Evolutionary conservation across 2,113 vertebrate genomes (phyloP).

Genomic region (Eclectus roratus): DNA sequence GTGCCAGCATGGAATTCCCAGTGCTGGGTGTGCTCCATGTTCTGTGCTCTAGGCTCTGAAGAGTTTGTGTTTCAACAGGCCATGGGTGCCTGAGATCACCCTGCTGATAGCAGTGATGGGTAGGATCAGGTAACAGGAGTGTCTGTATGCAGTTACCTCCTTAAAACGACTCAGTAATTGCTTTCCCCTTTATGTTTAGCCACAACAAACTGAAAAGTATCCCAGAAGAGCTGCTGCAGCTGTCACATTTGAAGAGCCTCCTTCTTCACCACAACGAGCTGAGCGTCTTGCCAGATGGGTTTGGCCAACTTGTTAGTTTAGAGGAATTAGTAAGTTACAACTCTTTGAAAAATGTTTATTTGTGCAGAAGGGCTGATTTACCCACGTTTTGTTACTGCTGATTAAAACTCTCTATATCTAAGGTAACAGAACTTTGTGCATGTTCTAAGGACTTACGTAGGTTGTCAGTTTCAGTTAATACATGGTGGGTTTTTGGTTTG

Average conservation of each 20-base stretch:
- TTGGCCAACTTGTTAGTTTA: conserved; percentile 82
- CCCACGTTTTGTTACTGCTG: neutral
- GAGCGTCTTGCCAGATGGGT: conserved; percentile 77
- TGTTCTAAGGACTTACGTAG: neutral
- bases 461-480: neutral
- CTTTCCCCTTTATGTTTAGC: conserved; percentile 62
- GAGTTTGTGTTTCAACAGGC: neutral
- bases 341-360: neutral
- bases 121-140: neutral
- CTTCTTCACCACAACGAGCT: conserved; percentile 89
- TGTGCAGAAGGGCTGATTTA: neutral
- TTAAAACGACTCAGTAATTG: neutral
- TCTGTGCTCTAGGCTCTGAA: neutral
- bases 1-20: neutral
- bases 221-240: conserved; percentile 78
- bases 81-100: rapidly evolving
- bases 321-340: conserved; percentile 86
- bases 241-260: conserved; percentile 82
- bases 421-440: neutral
- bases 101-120: neutral
- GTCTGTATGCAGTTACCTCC: neutral
- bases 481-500: neutral
- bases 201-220: conserved; percentile 87
- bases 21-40: rapidly evolving
- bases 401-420: rapidly evolving